Evolutionary conservation across 1,140 invertebrate species (phyloP).

Genomic region (Acarapis woodi): DNA sequence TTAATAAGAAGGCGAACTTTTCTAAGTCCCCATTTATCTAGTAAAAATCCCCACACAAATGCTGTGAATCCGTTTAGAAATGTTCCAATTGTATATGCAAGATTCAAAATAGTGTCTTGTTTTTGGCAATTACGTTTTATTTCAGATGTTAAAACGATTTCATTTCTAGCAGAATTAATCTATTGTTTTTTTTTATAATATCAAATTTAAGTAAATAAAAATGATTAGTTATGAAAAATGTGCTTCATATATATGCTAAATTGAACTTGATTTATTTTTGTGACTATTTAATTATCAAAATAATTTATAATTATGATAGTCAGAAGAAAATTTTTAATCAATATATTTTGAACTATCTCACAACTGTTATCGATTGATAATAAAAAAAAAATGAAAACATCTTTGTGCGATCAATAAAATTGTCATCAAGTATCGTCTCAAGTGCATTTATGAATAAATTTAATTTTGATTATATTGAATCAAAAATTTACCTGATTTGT

Average conservation of each 20-base stretch:
- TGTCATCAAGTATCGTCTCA: no score
- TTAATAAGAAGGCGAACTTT: conserved; percentile 13
- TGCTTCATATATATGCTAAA: background rate
- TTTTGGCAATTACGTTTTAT: conserved; percentile 2
- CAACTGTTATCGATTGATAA: no score
- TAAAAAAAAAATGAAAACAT: no score
- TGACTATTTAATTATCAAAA: background rate
- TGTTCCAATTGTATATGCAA: conserved; percentile 13
- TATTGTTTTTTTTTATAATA: background rate
- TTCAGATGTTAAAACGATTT: background rate
- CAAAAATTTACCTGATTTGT: no score
- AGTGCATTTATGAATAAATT: no score
- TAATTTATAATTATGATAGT: no score
- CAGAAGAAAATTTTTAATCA: no score
- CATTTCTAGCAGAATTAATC: background rate
- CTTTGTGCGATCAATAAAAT: no score
- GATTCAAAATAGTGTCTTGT: conserved; percentile 12
- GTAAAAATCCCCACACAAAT: conserved; percentile 14
- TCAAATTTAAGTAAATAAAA: background rate
- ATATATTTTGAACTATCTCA: no score
- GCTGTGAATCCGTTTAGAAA: conserved; percentile 14
- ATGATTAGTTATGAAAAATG: background rate
- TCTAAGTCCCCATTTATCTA: conserved; percentile 12
- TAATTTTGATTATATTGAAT: no score
- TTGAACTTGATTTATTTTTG: background rate